A percentile compares a stretch with the other conserved stretches of the same genome.
phyloP scores from a whole-genome alignment of 1,140 invertebrate genomes.

The Lordiphosa stackelbergi region DNA sequence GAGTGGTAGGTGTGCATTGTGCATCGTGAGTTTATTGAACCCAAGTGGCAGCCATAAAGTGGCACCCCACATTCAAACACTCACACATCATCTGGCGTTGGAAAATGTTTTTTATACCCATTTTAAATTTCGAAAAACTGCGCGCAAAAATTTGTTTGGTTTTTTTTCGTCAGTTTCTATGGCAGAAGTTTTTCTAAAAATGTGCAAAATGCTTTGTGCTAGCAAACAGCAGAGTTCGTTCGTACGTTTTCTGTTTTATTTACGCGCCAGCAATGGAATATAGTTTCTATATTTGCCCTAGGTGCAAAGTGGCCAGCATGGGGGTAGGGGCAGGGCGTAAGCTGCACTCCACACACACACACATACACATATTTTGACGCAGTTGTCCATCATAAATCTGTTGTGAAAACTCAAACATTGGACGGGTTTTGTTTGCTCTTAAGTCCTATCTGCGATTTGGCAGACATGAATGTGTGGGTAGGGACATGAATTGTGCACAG shows the following conservation, averaged over 20 bases:
- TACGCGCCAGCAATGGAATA: constrained; percentile 34
- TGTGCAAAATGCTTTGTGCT: constrained; percentile 30
- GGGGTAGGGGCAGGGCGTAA: neutral
- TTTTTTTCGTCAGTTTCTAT: constrained; percentile 17
- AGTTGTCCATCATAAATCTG: constrained; percentile 64
- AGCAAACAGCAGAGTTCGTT: constrained; percentile 16
- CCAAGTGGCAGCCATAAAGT: constrained; percentile 34
- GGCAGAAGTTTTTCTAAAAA: constrained; percentile 51
- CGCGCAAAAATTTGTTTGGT: constrained; percentile 19
- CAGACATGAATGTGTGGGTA: constrained; percentile 9
- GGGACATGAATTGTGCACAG: neutral
- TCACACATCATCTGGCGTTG: constrained; percentile 32
- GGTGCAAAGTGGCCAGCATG: constrained; percentile 44
- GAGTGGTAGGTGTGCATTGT: constrained; percentile 8
- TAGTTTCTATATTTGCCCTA: constrained; percentile 46
- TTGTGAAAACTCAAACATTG: constrained; percentile 46
- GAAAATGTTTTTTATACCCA: constrained; percentile 32
- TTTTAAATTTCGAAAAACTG: constrained; percentile 42
- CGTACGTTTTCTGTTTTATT: constrained; percentile 21
- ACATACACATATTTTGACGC: constrained; percentile 52
- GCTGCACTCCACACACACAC: constrained; percentile 3
- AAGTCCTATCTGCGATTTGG: constrained; percentile 48
- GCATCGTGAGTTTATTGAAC: constrained; percentile 58
- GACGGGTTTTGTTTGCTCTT: constrained; percentile 34
- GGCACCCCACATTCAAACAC: constrained; percentile 17